Percentiles rank a stretch among this genome's conserved stretches.
Conservation (phyloP, 2,113 vertebrate species). For the Bubo blakistoni region DNA sequence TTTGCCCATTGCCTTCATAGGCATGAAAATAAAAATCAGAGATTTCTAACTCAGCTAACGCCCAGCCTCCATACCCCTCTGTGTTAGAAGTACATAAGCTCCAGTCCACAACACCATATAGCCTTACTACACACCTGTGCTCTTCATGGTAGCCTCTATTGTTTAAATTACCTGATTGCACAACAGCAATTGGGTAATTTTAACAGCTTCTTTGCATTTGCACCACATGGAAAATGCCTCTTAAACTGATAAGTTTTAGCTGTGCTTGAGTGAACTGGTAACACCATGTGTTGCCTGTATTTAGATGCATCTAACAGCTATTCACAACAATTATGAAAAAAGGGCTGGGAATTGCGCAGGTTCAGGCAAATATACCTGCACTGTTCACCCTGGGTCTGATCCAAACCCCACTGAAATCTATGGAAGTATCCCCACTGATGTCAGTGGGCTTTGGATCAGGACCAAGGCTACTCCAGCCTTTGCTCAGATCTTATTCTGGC, state of each 20-base stretch:
- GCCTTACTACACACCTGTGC: rapidly evolving
- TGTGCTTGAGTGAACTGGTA: background rate
- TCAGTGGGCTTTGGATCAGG: background rate
- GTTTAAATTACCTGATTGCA: background rate
- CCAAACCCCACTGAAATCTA: background rate
- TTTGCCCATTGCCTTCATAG: background rate
- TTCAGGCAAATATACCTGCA: background rate
- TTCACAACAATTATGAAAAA: rapidly evolving
- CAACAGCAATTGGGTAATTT: background rate
- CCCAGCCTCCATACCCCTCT: background rate
- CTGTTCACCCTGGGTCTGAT: background rate
- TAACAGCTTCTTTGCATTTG: background rate
- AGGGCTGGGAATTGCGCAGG: rapidly evolving
- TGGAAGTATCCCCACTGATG: background rate
- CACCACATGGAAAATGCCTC: background rate
- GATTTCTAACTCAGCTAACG: background rate
- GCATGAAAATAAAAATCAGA: background rate
- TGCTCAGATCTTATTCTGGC: background rate
- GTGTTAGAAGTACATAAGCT: background rate
- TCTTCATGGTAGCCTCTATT: background rate
- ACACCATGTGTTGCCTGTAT: background rate
- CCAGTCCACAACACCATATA: rapidly evolving
- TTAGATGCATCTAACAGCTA: background rate
- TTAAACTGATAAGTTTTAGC: background rate
- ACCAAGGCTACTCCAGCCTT: background rate